phyloP scores from a whole-genome alignment of 2,113 vertebrate species.

The Siniperca knerii region DNA sequence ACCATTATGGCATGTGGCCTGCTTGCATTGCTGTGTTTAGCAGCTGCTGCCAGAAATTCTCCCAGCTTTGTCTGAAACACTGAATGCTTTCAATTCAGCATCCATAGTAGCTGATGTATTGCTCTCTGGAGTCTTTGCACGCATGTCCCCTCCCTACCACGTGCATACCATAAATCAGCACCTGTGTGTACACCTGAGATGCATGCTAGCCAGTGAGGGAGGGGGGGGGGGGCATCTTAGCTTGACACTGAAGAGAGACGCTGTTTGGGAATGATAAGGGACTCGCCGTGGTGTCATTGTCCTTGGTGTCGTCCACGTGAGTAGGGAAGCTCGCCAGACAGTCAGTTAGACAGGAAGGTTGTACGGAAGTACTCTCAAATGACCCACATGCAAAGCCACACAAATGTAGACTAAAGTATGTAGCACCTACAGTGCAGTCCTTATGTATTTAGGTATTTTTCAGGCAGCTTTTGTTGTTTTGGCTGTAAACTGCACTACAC shows the following conservation, averaged over 20 bases:
- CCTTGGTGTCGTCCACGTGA: slow-evolving; percentile 12
- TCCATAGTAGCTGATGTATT: slow-evolving; percentile 11
- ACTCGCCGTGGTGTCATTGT: slow-evolving; percentile 31
- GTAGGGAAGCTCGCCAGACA: slow-evolving; percentile 20
- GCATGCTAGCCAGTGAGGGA: background rate
- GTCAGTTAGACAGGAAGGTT: background rate
- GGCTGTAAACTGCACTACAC: background rate
- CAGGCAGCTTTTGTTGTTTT: background rate
- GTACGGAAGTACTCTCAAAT: background rate
- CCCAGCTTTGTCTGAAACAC: slow-evolving; percentile 21
- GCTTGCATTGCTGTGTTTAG: slow-evolving; percentile 11
- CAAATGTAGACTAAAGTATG: background rate
- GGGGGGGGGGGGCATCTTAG: background rate
- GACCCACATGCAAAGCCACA: background rate
- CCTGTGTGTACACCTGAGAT: slow-evolving; percentile 42
- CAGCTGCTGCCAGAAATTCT: slow-evolving; percentile 8
- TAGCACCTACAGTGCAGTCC: background rate
- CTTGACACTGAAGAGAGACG: slow-evolving; percentile 16
- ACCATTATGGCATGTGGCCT: slow-evolving; percentile 35
- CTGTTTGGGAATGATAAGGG: slow-evolving; percentile 52
- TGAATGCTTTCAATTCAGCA: slow-evolving; percentile 4
- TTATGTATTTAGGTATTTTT: background rate
- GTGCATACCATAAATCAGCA: slow-evolving; percentile 12
- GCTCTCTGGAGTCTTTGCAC: slow-evolving; percentile 23
- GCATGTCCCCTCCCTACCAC: background rate